Conservation (phyloP, 64 coral and sea anemone genomes). For the Montipora foliosa region DNA sequence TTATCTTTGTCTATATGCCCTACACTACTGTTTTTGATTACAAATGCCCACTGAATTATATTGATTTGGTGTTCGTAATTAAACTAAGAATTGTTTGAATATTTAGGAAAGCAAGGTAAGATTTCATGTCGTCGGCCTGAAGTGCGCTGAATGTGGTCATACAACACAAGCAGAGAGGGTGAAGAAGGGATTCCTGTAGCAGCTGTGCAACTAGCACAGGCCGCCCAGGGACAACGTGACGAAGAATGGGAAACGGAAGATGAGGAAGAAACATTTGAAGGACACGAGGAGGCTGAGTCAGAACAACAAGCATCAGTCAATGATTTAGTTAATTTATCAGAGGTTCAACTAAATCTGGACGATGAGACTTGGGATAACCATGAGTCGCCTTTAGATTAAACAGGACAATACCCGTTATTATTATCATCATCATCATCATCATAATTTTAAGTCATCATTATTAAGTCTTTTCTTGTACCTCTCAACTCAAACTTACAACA, state of each 20-base stretch:
- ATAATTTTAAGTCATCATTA: too few species aligned
- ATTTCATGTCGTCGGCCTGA: constrained; percentile 81
- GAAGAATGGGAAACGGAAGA: constrained; percentile 41
- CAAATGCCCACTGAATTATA: too few species aligned
- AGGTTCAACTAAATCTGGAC: neutral
- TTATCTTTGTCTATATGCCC: too few species aligned
- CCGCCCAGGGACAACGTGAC: neutral
- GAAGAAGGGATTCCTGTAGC: constrained; percentile 68
- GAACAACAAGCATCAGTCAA: neutral
- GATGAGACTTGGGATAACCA: neutral
- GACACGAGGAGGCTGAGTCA: neutral
- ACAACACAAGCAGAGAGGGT: constrained; percentile 75
- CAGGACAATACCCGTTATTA: neutral
- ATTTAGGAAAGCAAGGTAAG: constrained; percentile 78
- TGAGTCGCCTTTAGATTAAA: neutral
- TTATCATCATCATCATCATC: too few species aligned
- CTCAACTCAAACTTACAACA: too few species aligned
- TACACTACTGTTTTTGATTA: too few species aligned
- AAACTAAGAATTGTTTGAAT: too few species aligned
- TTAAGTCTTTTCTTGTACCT: too few species aligned
- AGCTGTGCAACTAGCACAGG: constrained; percentile 15
- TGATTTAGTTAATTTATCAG: neutral
- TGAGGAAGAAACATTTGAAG: constrained; percentile 32
- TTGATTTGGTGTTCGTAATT: too few species aligned
- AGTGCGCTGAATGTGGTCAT: constrained; percentile 75